Conservation (phyloP, 2,113 vertebrate species). For the Corythornis cristatus region DNA sequence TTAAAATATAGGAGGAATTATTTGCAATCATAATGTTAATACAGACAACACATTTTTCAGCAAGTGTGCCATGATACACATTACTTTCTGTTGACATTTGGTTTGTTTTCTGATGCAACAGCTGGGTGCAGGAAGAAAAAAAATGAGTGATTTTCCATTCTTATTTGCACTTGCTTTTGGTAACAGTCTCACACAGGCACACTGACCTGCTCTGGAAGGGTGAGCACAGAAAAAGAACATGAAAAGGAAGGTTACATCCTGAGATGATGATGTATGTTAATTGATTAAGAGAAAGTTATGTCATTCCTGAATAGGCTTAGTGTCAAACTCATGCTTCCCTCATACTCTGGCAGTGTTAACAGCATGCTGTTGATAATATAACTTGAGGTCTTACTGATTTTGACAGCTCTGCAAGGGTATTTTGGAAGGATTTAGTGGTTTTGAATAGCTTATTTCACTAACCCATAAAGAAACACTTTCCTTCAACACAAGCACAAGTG, state of each 20-base stretch:
- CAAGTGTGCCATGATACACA: too few relatives aligned
- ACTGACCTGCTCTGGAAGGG: background rate
- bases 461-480: conserved; percentile 32
- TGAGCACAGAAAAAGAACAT: background rate
- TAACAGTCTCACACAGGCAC: rapidly evolving
- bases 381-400: background rate
- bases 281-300: background rate
- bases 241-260: background rate
- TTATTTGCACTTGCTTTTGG: background rate
- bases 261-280: background rate
- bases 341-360: background rate
- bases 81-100: background rate
- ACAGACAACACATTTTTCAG: background rate
- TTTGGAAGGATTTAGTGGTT: conserved; percentile 43
- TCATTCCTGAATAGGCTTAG: background rate
- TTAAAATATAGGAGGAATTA: background rate
- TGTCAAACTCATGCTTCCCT: background rate
- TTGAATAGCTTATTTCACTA: conserved; percentile 55
- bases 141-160: background rate
- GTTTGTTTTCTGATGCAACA: background rate
- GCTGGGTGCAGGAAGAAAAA: background rate
- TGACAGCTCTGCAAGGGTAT: conserved; percentile 25
- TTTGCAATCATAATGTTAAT: background rate
- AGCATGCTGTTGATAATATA: background rate
- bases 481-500: background rate